Conservation (phyloP, 2,888 invertebrate genomes). For the Psylliodes chrysocephalus region DNA sequence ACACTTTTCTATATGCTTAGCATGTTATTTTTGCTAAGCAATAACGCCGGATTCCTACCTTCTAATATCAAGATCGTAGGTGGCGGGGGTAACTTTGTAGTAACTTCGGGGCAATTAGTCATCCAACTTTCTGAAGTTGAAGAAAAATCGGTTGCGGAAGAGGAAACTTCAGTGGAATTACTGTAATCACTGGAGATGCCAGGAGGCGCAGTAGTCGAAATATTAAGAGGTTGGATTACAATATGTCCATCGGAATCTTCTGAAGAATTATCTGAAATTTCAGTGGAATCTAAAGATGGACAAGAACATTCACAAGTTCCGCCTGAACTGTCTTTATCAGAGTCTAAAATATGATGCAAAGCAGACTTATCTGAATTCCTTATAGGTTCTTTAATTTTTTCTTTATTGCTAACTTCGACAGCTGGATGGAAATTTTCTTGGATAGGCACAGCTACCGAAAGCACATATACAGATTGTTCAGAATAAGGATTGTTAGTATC, state of each 20-base stretch:
- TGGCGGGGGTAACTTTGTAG: conserved; percentile 70
- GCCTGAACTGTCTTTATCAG: conserved; percentile 63
- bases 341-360: conserved; percentile 25
- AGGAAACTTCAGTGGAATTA: conserved; percentile 32
- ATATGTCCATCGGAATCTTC: conserved; percentile 45
- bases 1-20: conserved; percentile 35
- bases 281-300: conserved; percentile 70
- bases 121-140: conserved; percentile 28
- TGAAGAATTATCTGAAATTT: conserved; percentile 54
- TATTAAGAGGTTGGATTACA: conserved; percentile 34
- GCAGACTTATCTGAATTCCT: conserved; percentile 36
- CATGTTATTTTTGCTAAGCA: conserved; percentile 39
- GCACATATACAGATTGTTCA: conserved; percentile 77
- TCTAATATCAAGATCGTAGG: conserved; percentile 84
- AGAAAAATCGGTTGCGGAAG: conserved; percentile 18
- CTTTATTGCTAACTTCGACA: conserved; percentile 64
- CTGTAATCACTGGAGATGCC: conserved; percentile 30
- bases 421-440: conserved; percentile 68
- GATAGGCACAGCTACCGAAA: conserved; percentile 84
- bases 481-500: conserved; percentile 65
- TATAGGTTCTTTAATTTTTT: conserved; percentile 42
- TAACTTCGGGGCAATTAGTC: conserved; percentile 59
- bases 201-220: conserved; percentile 26
- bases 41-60: conserved; percentile 68
- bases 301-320: conserved; percentile 81